Conservation (phyloP, 1,140 invertebrate species). For the Drosophila santomea region DNA sequence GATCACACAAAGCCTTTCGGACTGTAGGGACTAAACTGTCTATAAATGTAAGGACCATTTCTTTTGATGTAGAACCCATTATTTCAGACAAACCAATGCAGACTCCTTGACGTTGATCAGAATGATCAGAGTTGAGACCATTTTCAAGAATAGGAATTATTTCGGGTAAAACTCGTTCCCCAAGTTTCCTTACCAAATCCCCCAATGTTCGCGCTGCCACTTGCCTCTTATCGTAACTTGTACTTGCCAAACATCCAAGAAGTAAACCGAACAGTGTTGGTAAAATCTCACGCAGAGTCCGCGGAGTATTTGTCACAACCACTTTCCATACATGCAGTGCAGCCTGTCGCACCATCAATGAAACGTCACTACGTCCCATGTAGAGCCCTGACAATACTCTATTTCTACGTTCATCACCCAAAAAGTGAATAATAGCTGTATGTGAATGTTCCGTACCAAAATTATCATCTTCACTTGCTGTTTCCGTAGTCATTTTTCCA, state of each 20-base stretch:
- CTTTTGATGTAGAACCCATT: conserved; percentile 97
- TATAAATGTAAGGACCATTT: conserved; percentile 97
- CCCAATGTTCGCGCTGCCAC: conserved; percentile 98
- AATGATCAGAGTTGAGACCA: conserved; percentile 94
- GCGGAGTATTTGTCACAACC: conserved; percentile 98
- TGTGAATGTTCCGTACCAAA: conserved; percentile 99
- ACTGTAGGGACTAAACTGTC: conserved; percentile 99
- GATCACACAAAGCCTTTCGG: conserved; percentile 96
- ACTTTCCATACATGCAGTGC: conserved; percentile 99
- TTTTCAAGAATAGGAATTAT: conserved; percentile 98
- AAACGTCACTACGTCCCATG: conserved; percentile 98
- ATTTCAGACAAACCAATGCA: conserved; percentile 99
- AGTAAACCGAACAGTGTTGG: conserved; percentile 96
- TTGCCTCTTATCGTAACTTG: conserved; percentile 97
- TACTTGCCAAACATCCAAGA: conserved; percentile 96
- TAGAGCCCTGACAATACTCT: conserved; percentile 97
- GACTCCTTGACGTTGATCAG: conserved; percentile 98
- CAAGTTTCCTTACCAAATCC: conserved; percentile 98
- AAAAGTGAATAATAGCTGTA: conserved; percentile 93
- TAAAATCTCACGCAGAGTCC: conserved; percentile 98
- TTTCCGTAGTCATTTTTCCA: conserved; percentile 99
- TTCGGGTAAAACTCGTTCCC: conserved; percentile 98
- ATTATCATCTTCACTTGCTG: conserved; percentile 98
- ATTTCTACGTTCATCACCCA: conserved; percentile 96
- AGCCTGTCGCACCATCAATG: conserved; percentile 98